phyloP scores from a whole-genome alignment of 2,888 invertebrate genomes.

The Idaea aversata region DNA sequence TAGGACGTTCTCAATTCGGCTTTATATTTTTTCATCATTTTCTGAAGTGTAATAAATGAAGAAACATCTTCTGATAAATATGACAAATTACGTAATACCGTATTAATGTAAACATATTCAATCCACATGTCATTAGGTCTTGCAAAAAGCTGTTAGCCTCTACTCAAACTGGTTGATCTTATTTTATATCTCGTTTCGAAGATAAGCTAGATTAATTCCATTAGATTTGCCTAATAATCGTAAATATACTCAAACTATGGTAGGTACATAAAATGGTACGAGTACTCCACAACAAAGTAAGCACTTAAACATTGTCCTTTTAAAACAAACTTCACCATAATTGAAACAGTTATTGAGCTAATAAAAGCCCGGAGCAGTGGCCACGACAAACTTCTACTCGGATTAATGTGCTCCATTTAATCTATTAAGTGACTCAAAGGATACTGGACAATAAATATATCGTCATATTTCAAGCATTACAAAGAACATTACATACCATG shows the following conservation, averaged over 20 bases:
- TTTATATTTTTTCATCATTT: no score
- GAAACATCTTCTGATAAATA: not conserved
- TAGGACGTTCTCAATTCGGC: no score
- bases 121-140: constrained; percentile 18
- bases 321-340: constrained; percentile 56
- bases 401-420: constrained; percentile 74
- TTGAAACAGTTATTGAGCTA: constrained; percentile 66
- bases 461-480: constrained; percentile 20
- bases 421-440: constrained; percentile 61
- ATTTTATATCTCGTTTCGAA: constrained; percentile 11
- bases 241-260: no score
- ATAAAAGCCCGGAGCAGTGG: constrained; percentile 51
- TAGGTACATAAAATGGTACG: no score
- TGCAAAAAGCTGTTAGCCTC: constrained; percentile 24
- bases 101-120: constrained; percentile 5
- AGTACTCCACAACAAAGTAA: constrained; percentile 7
- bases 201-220: no score
- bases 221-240: no score
- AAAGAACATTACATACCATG: constrained; percentile 3
- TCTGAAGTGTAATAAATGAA: not conserved
- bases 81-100: not conserved
- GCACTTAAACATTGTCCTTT: constrained; percentile 19
- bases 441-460: constrained; percentile 8
- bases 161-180: constrained; percentile 10
- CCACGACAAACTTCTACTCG: constrained; percentile 43